A percentile compares a stretch with the other conserved stretches of the same genome.
Conservation (phyloP, 2,888 invertebrate species). For the Nephrotoma guestfalica region DNA sequence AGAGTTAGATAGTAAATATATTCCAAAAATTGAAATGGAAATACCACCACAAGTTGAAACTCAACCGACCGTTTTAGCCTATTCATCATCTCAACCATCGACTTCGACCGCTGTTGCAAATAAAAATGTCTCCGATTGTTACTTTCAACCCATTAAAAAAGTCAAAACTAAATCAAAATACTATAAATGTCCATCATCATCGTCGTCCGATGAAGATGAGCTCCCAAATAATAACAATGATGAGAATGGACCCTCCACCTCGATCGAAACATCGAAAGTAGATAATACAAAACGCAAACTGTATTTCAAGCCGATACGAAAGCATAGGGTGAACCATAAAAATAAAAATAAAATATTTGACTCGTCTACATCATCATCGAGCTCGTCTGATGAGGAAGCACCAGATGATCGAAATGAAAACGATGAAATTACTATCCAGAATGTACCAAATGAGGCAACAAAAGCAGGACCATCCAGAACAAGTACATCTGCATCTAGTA, state of each 20-base stretch:
- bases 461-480: background rate
- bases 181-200: background rate
- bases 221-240: background rate
- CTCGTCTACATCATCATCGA: constrained; percentile 13
- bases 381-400: constrained; percentile 26
- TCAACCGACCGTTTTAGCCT: background rate
- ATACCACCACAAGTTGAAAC: background rate
- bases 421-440: background rate
- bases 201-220: background rate
- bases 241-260: background rate
- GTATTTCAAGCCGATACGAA: background rate
- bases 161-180: background rate
- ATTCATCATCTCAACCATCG: background rate
- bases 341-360: background rate
- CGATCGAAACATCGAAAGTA: background rate
- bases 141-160: background rate
- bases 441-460: background rate
- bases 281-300: background rate
- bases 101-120: background rate
- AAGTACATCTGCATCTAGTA: background rate
- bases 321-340: background rate
- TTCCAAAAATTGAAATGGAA: background rate
- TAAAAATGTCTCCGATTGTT: background rate
- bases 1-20: background rate
- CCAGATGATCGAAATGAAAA: constrained; percentile 23